Conservation (phyloP, 2,797 vertebrate species). For the Rhinoraja longicauda region DNA sequence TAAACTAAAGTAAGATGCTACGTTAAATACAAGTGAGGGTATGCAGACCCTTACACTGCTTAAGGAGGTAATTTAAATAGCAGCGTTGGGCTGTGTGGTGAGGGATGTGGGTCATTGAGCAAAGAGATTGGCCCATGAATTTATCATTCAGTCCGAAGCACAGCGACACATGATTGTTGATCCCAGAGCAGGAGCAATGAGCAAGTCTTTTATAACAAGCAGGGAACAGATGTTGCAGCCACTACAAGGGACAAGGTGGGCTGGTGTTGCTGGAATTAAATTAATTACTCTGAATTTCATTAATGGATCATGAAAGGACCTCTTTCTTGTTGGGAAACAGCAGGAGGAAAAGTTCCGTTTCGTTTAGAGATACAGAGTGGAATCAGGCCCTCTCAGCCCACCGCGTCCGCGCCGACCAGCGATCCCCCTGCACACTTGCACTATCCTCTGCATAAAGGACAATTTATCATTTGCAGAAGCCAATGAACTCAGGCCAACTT, state of each 20-base stretch:
- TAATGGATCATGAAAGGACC: not conserved
- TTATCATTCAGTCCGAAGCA: not conserved
- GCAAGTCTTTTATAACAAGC: not conserved
- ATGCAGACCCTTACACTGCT: too few relatives aligned
- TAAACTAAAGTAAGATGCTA: too few relatives aligned
- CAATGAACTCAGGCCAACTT: too few relatives aligned
- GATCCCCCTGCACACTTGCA: too few relatives aligned
- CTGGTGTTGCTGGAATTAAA: not conserved
- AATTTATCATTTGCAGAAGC: too few relatives aligned
- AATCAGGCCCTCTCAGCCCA: too few relatives aligned
- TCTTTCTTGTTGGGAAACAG: not conserved
- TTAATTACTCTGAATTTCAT: slow-evolving; percentile 6
- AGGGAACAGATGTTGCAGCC: not conserved
- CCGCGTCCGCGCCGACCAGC: too few relatives aligned
- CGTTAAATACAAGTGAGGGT: too few relatives aligned
- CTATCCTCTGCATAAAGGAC: too few relatives aligned
- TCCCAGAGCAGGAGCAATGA: not conserved
- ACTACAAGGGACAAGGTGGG: not conserved
- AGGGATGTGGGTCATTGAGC: not conserved
- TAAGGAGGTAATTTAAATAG: too few relatives aligned
- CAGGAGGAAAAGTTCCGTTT: not conserved
- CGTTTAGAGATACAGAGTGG: not conserved
- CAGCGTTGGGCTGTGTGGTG: not conserved
- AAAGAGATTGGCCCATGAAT: not conserved
- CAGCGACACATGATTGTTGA: not conserved